phyloP scores from a whole-genome alignment of 2,113 vertebrate species.

The Regulus satrapa region DNA sequence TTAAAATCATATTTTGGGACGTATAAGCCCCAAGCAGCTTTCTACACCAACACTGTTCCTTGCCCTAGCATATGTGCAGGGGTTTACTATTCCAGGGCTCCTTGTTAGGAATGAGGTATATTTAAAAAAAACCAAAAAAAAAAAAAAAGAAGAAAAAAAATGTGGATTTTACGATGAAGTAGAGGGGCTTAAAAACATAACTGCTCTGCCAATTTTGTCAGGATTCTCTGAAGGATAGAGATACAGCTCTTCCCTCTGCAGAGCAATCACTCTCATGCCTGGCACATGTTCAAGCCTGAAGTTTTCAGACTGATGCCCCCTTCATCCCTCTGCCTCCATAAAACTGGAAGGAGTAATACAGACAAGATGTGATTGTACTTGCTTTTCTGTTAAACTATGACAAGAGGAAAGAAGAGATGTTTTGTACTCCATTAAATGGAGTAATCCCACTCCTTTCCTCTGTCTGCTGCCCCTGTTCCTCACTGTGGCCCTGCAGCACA shows the following conservation, averaged over 20 bases:
- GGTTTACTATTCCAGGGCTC: conserved; percentile 18
- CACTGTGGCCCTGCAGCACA: neutral
- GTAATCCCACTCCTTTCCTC: neutral
- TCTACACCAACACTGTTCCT: neutral
- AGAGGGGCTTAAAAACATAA: neutral
- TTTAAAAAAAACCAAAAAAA: no score
- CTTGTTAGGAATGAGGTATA: conserved; percentile 2
- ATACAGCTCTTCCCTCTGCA: conserved; percentile 26
- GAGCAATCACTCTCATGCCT: conserved; percentile 32
- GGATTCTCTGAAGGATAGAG: conserved; percentile 6
- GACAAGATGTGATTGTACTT: conserved; percentile 54
- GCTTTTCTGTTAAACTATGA: neutral
- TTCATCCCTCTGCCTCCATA: conserved; percentile 44
- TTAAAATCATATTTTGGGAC: neutral
- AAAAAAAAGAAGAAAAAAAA: neutral
- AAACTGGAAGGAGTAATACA: conserved; percentile 34
- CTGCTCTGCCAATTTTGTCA: conserved; percentile 9
- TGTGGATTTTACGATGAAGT: neutral
- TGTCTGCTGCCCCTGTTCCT: neutral
- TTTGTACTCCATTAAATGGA: neutral
- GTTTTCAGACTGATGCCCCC: conserved; percentile 35
- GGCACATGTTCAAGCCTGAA: conserved; percentile 23
- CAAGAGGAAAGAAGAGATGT: neutral
- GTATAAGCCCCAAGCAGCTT: neutral
- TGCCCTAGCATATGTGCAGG: neutral